Evolutionary conservation across 2,888 invertebrate genomes (phyloP), one percentile per base, ranked within the genome.

Genomic region (Stenichneumon culpator): DNA sequence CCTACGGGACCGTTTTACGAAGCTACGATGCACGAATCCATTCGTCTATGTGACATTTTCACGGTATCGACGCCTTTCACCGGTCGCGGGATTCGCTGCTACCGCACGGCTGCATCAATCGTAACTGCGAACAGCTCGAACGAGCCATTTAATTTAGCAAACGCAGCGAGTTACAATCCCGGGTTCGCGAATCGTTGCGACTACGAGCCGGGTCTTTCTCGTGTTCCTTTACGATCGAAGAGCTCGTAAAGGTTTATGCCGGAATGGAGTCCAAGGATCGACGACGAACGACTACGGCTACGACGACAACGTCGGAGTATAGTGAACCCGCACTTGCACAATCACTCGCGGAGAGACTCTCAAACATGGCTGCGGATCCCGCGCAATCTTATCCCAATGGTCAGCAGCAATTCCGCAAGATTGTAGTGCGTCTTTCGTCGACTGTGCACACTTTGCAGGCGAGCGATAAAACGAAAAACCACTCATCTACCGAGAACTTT

Each of bases 181-280:
- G 57, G 68, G n/a, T 70, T 72, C 67, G 73, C 73, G 74, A 72
- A 72, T 83, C 75, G 65, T 67, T 44, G 50, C 52, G 25, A 32
- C 47, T 69, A 32, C 70, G 73, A 44, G 73, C 69, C 83, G 73
- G 47, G 68, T 73, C 81, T 57, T 65, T 75, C 44, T 47, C 44
- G 44, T 47, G 72, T 79, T 54, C 73, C 79, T 60, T 81, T 81
- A 78, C 73, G 84, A 85, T 83, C 39, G 77, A 83, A 82, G 65
- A 86, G 81, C 86, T 83, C 84, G 84, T 87, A 83, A 86, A 87
- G 83, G 75, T 87, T 87, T 86, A 87, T 86, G 80, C 87, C 86
- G 82, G 87, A 90, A 90, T 90, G 86, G 88, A 89, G 89, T 80
- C 90, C 89, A 90, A 90, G 89, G 90, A 91, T 84, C 69, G 69